These are phyloP conservation scores for Meleagris gallopavo DNA, from an alignment of 2,113 vertebrate species.

Conservation along the genomic window DNA sequence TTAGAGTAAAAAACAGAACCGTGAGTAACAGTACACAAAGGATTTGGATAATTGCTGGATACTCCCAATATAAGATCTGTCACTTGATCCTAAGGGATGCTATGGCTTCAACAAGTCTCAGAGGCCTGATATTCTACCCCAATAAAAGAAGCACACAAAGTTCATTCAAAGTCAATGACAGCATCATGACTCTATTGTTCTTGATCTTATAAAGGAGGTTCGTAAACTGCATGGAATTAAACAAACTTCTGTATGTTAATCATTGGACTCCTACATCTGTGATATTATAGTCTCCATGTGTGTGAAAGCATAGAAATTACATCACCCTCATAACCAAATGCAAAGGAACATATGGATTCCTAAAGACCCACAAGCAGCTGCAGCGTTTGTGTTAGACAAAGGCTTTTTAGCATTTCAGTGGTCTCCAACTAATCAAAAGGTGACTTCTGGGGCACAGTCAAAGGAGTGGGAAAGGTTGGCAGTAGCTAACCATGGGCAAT, in stretches of 20 bases:
- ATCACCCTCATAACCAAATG: constrained; percentile 46
- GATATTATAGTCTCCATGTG: constrained; percentile 68
- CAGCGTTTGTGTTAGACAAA: neutral
- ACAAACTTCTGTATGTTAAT: constrained; percentile 16
- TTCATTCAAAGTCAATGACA: constrained; percentile 43
- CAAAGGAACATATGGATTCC: neutral
- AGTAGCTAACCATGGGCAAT: no score
- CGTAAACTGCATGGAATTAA: constrained; percentile 16
- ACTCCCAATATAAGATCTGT: constrained; percentile 51
- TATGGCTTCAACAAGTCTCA: constrained; percentile 11
- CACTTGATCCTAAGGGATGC: constrained; percentile 44
- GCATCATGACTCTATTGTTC: neutral
- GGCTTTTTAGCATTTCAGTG: neutral
- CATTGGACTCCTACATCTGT: constrained; percentile 14
- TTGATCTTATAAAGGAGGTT: constrained; percentile 13
- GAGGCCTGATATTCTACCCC: constrained; percentile 21
- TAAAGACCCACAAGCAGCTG: constrained; percentile 1
- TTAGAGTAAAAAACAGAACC: constrained; percentile 68
- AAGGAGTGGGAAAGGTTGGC: neutral
- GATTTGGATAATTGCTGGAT: constrained; percentile 63
- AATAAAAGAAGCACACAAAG: constrained; percentile 43
- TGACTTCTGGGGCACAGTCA: neutral
- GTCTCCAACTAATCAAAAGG: neutral
- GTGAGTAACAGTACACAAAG: constrained; percentile 62
- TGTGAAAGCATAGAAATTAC: constrained; percentile 48